A percentile compares a stretch with the other conserved stretches of the same genome.
Evolutionary conservation across 1,140 invertebrate species (phyloP).

Genomic region (Meloidogyne exigua): DNA sequence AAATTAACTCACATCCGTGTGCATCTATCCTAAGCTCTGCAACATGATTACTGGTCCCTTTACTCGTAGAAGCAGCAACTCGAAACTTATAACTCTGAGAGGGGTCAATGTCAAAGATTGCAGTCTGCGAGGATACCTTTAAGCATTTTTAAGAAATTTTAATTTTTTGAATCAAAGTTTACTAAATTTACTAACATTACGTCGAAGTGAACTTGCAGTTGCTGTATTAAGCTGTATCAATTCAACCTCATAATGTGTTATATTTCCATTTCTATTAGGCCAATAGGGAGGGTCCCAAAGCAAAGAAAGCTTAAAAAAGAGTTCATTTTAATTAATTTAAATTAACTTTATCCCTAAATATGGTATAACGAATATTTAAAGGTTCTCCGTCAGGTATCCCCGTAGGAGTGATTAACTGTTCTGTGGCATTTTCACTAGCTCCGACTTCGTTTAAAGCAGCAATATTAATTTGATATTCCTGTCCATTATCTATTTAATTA

Average conservation of each 20-base stretch:
- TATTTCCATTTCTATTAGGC: slow-evolving; percentile 85
- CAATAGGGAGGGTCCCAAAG: slow-evolving; percentile 81
- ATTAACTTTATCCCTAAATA: slow-evolving; percentile 64
- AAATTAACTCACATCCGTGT: slow-evolving; percentile 10
- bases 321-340: background rate
- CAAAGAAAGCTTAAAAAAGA: slow-evolving; percentile 67
- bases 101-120: slow-evolving; percentile 49
- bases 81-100: slow-evolving; percentile 52
- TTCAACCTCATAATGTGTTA: slow-evolving; percentile 79
- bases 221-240: slow-evolving; percentile 21
- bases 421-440: slow-evolving; percentile 55
- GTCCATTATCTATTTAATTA: slow-evolving; percentile 60
- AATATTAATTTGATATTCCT: slow-evolving; percentile 54
- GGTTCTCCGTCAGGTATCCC: slow-evolving; percentile 66
- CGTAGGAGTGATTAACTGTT: slow-evolving; percentile 53
- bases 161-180: too few relatives aligned
- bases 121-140: slow-evolving; percentile 23
- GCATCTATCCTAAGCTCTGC: slow-evolving; percentile 31
- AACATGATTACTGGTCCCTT: slow-evolving; percentile 57
- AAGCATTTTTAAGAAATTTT: background rate
- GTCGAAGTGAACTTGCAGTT: slow-evolving; percentile 18
- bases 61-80: slow-evolving; percentile 59
- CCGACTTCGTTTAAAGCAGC: slow-evolving; percentile 51
- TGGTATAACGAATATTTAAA: slow-evolving; percentile 65
- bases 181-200: slow-evolving; percentile 35